Evolutionary conservation across 2,113 vertebrate genomes (phyloP).

Genomic region (Phalacrocorax aristotelis): DNA sequence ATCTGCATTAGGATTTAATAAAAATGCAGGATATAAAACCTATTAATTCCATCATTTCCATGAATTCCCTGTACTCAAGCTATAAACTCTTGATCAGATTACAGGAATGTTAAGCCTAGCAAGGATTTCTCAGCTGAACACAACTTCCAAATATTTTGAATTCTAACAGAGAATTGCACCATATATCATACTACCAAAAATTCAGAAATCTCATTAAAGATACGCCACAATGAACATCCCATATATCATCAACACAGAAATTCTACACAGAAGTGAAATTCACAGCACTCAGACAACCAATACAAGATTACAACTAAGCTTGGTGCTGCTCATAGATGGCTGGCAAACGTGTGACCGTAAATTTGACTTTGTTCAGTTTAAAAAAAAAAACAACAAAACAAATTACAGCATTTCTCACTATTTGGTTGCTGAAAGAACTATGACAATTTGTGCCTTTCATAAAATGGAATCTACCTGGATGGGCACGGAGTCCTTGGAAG

Average conservation of each 20-base stretch:
- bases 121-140: neutral
- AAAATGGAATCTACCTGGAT: neutral
- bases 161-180: neutral
- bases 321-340: rapidly evolving
- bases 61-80: neutral
- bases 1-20: neutral
- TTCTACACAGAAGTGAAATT: neutral
- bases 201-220: neutral
- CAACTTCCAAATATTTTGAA: neutral
- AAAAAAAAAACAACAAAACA: neutral
- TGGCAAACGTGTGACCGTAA: neutral
- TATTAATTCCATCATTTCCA: neutral
- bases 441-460: neutral
- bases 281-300: neutral
- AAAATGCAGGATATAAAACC: neutral
- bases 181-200: neutral
- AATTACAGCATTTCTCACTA: neutral
- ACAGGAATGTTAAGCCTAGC: neutral
- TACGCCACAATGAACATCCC: neutral
- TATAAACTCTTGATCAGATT: neutral
- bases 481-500: neutral
- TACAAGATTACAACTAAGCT: neutral
- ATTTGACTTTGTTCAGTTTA: neutral
- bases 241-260: neutral
- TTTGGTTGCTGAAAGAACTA: neutral